phyloP scores from a whole-genome alignment of 1,140 invertebrate genomes.

The Platorchestia sp. region DNA sequence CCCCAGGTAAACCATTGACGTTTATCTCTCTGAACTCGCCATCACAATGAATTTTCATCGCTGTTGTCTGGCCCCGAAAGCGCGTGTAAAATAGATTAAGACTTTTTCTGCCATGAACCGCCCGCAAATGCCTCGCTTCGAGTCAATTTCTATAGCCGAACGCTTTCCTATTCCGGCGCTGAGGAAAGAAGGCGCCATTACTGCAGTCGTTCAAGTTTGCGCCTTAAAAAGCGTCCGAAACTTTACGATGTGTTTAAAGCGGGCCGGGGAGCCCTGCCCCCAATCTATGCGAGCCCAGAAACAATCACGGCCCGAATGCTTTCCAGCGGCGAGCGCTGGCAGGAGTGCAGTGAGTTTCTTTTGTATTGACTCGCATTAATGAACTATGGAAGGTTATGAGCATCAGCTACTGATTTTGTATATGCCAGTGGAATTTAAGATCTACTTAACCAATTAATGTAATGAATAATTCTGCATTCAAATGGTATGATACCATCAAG shows the following conservation, averaged over 20 bases:
- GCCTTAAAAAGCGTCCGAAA: background rate
- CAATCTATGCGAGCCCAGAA: background rate
- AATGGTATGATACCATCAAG: no score
- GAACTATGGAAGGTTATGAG: background rate
- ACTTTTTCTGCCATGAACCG: background rate
- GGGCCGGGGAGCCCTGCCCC: no score
- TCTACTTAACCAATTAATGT: background rate
- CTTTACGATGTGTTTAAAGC: conserved; percentile 8
- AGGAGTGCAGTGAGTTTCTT: background rate
- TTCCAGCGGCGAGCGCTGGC: background rate
- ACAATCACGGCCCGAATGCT: background rate
- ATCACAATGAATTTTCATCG: background rate
- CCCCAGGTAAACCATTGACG: background rate
- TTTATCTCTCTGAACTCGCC: background rate
- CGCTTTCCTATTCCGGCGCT: background rate
- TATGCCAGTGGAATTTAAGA: background rate
- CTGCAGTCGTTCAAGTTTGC: background rate
- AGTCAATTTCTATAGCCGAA: conserved; percentile 8
- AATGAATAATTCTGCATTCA: no score
- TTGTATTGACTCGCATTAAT: background rate
- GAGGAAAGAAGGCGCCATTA: background rate
- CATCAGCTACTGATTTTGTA: background rate
- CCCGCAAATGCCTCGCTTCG: background rate
- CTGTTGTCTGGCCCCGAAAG: background rate
- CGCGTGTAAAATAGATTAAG: background rate